Conservation (phyloP, 2,888 invertebrate genomes). For the Plagodis dolabraria region DNA sequence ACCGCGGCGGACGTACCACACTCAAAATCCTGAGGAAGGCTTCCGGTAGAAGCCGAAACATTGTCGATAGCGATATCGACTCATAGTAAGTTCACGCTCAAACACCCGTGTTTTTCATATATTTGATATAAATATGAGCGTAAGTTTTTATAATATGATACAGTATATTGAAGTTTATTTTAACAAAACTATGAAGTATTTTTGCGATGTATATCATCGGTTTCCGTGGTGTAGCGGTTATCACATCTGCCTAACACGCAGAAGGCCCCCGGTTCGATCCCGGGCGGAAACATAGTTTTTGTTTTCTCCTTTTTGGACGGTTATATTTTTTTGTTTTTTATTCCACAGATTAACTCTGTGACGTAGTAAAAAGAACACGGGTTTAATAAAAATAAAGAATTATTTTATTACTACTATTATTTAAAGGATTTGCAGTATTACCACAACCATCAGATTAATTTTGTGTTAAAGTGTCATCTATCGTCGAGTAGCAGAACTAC, state of each 20-base stretch:
- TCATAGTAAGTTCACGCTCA: too few relatives aligned
- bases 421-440: too few relatives aligned
- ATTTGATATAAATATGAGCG: too few relatives aligned
- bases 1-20: too few relatives aligned
- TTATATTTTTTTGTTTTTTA: not conserved
- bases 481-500: conserved; percentile 5
- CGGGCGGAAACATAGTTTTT: conserved; percentile 90
- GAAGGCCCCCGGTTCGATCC: conserved; percentile 96
- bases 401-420: too few relatives aligned
- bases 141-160: too few relatives aligned
- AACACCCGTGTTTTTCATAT: too few relatives aligned
- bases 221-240: conserved; percentile 94
- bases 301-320: not conserved
- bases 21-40: too few relatives aligned
- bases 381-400: not conserved
- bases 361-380: not conserved
- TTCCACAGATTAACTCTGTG: not conserved
- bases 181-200: too few relatives aligned
- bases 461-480: conserved; percentile 23
- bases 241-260: conserved; percentile 97
- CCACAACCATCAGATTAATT: not conserved
- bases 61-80: too few relatives aligned
- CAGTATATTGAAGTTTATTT: too few relatives aligned
- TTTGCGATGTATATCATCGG: conserved; percentile 1
- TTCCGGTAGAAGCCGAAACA: too few relatives aligned